Base-by-base conservation (phyloP, 1,140 invertebrate genomes). In the Pseudoatta argentina region DNA sequence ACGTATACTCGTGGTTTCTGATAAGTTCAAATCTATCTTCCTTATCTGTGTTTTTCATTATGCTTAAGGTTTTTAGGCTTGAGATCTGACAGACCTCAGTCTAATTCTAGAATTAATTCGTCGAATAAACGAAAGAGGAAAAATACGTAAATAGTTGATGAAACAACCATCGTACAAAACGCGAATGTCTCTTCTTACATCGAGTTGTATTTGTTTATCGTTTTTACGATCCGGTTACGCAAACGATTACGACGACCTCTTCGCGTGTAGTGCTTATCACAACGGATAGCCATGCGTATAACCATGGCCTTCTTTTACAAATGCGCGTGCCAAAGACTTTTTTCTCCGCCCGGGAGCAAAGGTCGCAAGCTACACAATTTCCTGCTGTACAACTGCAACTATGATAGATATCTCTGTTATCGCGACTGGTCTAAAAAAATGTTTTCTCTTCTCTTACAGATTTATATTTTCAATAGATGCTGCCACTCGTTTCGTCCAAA, bases 201-300 rank as follows among this genome's bases (percentile, higher is more conserved):
- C 59, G 48, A 39, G 27, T 30, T 64, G 30, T 59, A 66, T 85
- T 85, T 85, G 73, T 85, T 85, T 64, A 85, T 78, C 73, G 44
- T 78, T 85, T 85, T 85, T 85, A 78, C 16, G 63, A 66, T 16
- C 39, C 61, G 34, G 48, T 85, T 85, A 85, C 82, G 73, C 82
- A 85, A 83, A 78, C 48, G 61, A 85, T 66, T 66, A 67, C 79
- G 69, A 61, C 78, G 79, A 61, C 24, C 39, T 82, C 53, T 51
- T 27, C 16, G 14, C 39, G 57, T 30, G 14, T 4, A 59, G 6
- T 18, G 61, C 75, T 85, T 85, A 85, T 85, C 82, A 61, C 30
- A 48, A 30, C 59, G 39, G 34, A 85, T 78, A 85, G 55, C 79
- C 55, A 14, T 27, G 63, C 73, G 48, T 66, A 30, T 82, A 72